These are phyloP conservation scores for Columba guinea DNA, from an alignment of 2,797 vertebrate genomes.

Conservation along the genomic window DNA sequence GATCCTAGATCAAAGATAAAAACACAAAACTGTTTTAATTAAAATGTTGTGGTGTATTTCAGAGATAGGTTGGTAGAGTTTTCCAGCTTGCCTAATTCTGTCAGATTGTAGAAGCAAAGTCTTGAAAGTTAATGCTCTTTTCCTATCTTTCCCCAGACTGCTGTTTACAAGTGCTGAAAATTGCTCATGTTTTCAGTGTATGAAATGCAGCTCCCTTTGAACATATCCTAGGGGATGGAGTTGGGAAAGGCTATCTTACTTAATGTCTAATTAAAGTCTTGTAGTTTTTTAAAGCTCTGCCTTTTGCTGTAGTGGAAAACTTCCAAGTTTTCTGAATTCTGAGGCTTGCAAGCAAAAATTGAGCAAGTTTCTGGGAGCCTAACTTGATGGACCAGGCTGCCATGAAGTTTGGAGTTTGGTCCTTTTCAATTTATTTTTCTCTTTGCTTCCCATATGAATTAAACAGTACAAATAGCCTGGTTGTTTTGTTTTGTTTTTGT, in stretches of 20 bases:
- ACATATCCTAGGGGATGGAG: not conserved
- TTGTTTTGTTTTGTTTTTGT: not conserved
- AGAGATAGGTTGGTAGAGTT: not conserved
- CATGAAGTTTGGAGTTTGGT: not conserved
- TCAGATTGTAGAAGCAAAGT: not conserved
- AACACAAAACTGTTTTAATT: slow-evolving; percentile 41
- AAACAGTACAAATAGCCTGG: not conserved
- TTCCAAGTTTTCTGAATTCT: not conserved
- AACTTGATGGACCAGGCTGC: not conserved
- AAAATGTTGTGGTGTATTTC: slow-evolving; percentile 29
- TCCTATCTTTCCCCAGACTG: not conserved
- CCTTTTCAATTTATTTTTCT: not conserved
- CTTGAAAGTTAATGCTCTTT: slow-evolving; percentile 9
- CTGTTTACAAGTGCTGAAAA: slow-evolving; percentile 21
- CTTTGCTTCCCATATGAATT: not conserved
- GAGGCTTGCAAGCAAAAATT: not conserved
- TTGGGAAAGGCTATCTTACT: not conserved
- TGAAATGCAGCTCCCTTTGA: slow-evolving; percentile 14
- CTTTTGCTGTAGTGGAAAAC: not conserved
- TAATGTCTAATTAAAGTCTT: slow-evolving; percentile 1
- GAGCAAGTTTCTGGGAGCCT: not conserved
- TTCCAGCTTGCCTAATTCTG: not conserved
- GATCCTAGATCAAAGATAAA: slow-evolving; percentile 36
- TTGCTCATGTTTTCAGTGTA: not conserved
- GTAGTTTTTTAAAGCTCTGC: not conserved